Evolutionary conservation across 2,797 vertebrate species (phyloP).

Genomic region (Takifugu ocellatus): DNA sequence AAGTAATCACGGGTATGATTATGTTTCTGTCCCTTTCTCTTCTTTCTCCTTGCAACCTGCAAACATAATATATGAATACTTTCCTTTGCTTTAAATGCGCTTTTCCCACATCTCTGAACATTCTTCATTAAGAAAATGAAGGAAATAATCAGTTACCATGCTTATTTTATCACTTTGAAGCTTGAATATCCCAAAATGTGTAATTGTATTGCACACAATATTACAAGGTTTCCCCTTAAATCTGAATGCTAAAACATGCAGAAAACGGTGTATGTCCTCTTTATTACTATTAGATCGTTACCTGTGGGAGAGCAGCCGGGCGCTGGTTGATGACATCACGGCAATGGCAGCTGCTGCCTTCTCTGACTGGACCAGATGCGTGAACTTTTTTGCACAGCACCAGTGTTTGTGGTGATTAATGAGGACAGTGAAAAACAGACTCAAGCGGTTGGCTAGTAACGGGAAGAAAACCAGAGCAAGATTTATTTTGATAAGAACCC

Average conservation of each 20-base stretch:
- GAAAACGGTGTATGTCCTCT: constrained; percentile 11
- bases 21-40: background rate
- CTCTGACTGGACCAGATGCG: constrained; percentile 93
- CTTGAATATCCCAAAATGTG: no score
- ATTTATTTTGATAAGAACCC: constrained; percentile 97
- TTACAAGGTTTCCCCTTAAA: no score
- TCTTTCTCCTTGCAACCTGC: no score
- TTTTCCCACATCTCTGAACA: no score
- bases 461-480: constrained; percentile 65
- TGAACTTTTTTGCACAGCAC: constrained; percentile 95
- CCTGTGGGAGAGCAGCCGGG: constrained; percentile 59
- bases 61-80: background rate
- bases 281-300: constrained; percentile 28
- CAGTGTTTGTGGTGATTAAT: constrained; percentile 91
- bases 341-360: constrained; percentile 85
- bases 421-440: constrained; percentile 84
- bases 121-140: no score
- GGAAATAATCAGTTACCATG: no score
- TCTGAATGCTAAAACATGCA: no score
- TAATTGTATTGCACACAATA: no score
- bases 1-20: constrained; percentile 91
- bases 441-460: constrained; percentile 75
- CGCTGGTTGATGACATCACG: constrained; percentile 56
- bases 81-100: no score
- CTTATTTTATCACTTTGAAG: no score